phyloP scores from a whole-genome alignment of 2,113 vertebrate species.

The Ameiurus melas region DNA sequence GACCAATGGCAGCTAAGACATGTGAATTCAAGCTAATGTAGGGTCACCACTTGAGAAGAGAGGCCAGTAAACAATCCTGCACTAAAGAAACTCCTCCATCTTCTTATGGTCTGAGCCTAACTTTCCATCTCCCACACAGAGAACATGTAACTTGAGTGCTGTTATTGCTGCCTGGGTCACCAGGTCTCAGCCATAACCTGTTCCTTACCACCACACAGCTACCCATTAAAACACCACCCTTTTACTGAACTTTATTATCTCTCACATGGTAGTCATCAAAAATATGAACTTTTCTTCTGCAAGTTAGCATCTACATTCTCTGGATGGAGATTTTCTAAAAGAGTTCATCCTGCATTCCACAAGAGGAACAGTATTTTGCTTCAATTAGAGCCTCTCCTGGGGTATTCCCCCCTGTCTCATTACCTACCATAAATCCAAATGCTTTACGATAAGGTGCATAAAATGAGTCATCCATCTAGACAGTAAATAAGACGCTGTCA shows the following conservation, averaged over 20 bases:
- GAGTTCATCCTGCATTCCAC: slow-evolving; percentile 49
- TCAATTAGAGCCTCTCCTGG: slow-evolving; percentile 68
- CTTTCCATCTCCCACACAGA: neutral
- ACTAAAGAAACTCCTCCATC: neutral
- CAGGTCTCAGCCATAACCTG: slow-evolving; percentile 62
- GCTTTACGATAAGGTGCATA: slow-evolving; percentile 80
- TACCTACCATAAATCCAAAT: slow-evolving; percentile 75
- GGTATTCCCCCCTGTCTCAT: slow-evolving; percentile 72
- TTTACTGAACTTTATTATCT: slow-evolving; percentile 71
- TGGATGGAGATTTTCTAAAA: slow-evolving; percentile 45
- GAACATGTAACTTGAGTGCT: slow-evolving; percentile 45
- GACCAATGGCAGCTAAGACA: neutral
- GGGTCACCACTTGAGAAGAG: neutral
- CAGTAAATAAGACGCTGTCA: slow-evolving; percentile 79
- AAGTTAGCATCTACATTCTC: slow-evolving; percentile 48
- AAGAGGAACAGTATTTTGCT: slow-evolving; percentile 34
- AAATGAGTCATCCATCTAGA: slow-evolving; percentile 78
- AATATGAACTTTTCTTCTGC: slow-evolving; percentile 61
- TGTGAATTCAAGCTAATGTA: neutral
- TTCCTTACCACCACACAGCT: slow-evolving; percentile 64
- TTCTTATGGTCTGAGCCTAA: neutral
- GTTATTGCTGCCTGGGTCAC: slow-evolving; percentile 60
- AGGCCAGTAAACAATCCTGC: neutral
- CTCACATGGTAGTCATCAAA: slow-evolving; percentile 60
- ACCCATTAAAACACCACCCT: slow-evolving; percentile 66